These are phyloP conservation scores for Upupa epops DNA, from an alignment of 2,113 vertebrate genomes.

Conservation along the genomic window DNA sequence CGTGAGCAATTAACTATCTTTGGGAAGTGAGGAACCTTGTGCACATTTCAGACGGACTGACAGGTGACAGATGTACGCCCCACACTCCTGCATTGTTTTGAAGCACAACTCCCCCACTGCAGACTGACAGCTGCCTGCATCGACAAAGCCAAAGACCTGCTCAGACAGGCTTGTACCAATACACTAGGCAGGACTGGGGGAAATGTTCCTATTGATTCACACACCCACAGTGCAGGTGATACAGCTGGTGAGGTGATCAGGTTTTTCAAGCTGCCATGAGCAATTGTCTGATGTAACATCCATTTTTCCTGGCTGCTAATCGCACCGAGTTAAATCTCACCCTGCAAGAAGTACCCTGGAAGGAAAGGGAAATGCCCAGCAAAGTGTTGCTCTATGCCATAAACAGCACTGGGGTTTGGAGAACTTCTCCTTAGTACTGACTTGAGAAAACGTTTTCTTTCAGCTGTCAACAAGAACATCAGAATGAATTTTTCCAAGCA, in stretches of 20 bases:
- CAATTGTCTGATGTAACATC: background rate
- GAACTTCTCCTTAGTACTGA: background rate
- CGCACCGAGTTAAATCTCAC: background rate
- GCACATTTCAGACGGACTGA: conserved; percentile 30
- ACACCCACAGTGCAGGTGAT: background rate
- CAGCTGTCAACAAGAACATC: background rate
- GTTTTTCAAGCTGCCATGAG: background rate
- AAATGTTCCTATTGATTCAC: conserved; percentile 17
- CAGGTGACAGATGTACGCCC: conserved; percentile 57
- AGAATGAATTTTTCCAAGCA: background rate
- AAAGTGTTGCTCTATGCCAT: background rate
- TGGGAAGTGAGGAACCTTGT: background rate
- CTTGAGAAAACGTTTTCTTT: background rate
- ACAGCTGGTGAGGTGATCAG: background rate
- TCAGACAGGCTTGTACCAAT: conserved; percentile 29
- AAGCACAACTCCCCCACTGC: conserved; percentile 28
- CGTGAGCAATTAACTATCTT: background rate
- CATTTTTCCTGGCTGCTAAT: background rate
- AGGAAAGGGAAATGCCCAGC: background rate
- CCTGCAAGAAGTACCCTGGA: background rate
- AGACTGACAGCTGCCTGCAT: conserved; percentile 46
- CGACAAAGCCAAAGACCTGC: background rate
- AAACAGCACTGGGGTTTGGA: background rate
- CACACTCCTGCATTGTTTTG: conserved; percentile 20
- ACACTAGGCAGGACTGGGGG: background rate